These are phyloP conservation scores for Eueides isabella DNA, from an alignment of 1,140 invertebrate species.

Conservation along the genomic window DNA sequence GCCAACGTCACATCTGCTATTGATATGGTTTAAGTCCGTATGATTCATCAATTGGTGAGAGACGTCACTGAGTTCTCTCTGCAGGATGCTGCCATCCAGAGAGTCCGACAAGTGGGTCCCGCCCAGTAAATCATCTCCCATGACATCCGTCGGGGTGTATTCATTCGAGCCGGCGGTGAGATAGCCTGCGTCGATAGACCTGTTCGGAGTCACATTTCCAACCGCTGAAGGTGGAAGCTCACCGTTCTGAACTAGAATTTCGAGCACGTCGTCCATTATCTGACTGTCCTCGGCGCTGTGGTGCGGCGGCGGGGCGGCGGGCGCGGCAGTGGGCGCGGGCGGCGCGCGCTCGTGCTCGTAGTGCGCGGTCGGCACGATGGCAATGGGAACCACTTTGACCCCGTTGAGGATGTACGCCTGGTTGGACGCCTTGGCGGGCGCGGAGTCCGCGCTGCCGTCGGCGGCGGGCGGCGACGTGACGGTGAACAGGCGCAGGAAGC, in stretches of 20 bases:
- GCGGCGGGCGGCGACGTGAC: constrained; percentile 54
- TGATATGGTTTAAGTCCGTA: constrained; percentile 57
- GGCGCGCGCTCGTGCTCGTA: constrained; percentile 78
- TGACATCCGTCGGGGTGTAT: constrained; percentile 62
- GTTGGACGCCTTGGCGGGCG: constrained; percentile 52
- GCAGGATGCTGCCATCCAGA: constrained; percentile 65
- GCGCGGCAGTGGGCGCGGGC: constrained; percentile 72
- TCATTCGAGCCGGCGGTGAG: constrained; percentile 50
- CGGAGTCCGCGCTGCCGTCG: constrained; percentile 41
- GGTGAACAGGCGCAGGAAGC: constrained; percentile 63
- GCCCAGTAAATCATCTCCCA: constrained; percentile 63
- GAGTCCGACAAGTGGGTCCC: constrained; percentile 61
- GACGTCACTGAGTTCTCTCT: constrained; percentile 71
- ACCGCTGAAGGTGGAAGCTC: constrained; percentile 94
- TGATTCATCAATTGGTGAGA: constrained; percentile 72
- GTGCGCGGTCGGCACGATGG: constrained; percentile 68
- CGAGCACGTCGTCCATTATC: constrained; percentile 96
- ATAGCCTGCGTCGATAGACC: constrained; percentile 53
- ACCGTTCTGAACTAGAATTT: constrained; percentile 96
- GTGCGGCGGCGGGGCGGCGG: constrained; percentile 74
- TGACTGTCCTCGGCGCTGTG: constrained; percentile 82
- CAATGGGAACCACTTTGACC: constrained; percentile 79
- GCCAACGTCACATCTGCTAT: constrained; percentile 48
- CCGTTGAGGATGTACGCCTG: constrained; percentile 74
- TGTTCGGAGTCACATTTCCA: constrained; percentile 50